Evolutionary conservation across 1,140 invertebrate genomes (phyloP), one percentile per base, ranked within the genome.

Genomic region (Drosophila baimaii): DNA sequence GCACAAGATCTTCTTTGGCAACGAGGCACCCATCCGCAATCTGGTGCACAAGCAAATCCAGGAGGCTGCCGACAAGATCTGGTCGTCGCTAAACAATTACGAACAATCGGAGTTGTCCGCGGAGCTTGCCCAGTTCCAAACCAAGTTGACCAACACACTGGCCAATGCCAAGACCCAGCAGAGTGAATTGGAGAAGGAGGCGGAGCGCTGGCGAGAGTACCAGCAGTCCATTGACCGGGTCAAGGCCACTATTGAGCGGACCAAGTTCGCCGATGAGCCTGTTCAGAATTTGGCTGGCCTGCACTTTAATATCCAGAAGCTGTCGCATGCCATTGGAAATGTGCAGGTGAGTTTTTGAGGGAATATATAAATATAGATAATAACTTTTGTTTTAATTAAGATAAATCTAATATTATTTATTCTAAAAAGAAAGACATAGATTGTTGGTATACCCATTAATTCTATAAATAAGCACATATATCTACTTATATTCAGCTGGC

Each of bases 1-100:
- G 78, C 97, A 98, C 83, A 97, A 97, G 92, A 94, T 95, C 25
- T 97, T 96, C 93, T 97, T 97, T 81, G 95, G 95, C 74, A 95
- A 95, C 43, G 96, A 97, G 86, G 93, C 94, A 1, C 94, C 94
- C 35, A 96, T 97, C 77, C 94, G 95, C 23, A 96, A 97, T 84
- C 92, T 97, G 47, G 95, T 97, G 1, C 95, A 96, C 2, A 95
- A 97, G 65, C 94, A 95, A 61, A 96, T 97, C 74, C 96, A 97
- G 82, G 95, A 97, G 61, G 94, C 95, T 10, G 96, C 96, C 3
- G 96, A 98, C 80, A 96, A 96, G 82, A 97, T 98, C 44, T 97
- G 96, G 95, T 96, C 96, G 2, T 97, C 96, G 0, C 92, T 98
- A 13, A 95, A 94, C 19, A 93, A 94, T 37, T 94, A 94, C 6